Evolutionary conservation across 1,140 invertebrate genomes (phyloP), one percentile per base, ranked within the genome.

Genomic region (Halesus radiatus): DNA sequence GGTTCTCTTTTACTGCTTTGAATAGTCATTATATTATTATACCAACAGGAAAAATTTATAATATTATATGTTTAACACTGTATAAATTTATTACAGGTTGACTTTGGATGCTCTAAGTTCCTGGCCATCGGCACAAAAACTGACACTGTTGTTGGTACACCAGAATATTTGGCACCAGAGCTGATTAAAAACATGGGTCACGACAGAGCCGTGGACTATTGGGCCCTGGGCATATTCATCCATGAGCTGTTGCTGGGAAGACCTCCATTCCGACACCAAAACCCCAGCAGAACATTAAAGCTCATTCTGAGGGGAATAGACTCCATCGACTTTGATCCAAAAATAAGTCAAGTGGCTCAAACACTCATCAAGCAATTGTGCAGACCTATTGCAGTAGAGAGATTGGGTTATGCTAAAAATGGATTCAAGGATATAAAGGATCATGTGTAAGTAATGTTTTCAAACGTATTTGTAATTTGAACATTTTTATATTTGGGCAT

Each of bases 121-220:
- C 91, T 99, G 60, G 91, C 93, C 3, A 86, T 90, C 96, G 15
- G 96, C 97, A 4, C 97, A 97, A 0, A 97, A 99, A 91, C 95
- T 98, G 62, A 98, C 94, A 99, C 98, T 2, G 99, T 99, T 90
- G 98, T 98, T 84, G 98, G 98, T 1, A 99, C 96, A 2, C 96
- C 96, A 0, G 95, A 96, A 86, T 97, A 97, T 84, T 94, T 96
- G 15, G 96, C 97, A 4, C 97, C 97, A 0, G 98, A 99, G 91
- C 95, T 99, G 64, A 97, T 99, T 64, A 88, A 98, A 18, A 98
- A 96, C 87, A 97, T 95, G 86, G 97, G 97, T 13, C 97, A 98
- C 85, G 96, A 98, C 86, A 94, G 95, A 79, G 93, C 96, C 10
- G 97, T 96, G 0, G 98, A 99, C 89, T 98, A 97, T 86, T 99